Evolutionary conservation across 2,113 vertebrate species (phyloP), one percentile per base, ranked within the genome.

Genomic region (Podocnemis expansa): DNA sequence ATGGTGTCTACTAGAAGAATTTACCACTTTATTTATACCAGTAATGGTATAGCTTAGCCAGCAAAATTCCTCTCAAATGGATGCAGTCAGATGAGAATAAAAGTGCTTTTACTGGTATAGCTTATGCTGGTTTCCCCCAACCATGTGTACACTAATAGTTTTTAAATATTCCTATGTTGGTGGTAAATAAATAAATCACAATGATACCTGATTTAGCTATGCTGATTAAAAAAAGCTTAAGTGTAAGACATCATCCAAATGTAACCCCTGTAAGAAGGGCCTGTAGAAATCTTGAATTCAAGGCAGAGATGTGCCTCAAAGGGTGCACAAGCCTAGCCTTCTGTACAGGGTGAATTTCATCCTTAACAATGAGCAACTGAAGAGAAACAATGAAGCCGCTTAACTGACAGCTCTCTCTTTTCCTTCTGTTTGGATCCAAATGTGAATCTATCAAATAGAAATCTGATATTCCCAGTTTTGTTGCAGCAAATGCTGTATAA

Each of bases 81-180:
- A 84, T 8, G 70, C 25, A 60, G 52, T 91, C 89, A 52, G 31
- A 49, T 83, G 80, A 76, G 55, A 51, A 17, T 8, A 51, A 24
- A 58, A 54, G 10, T 78, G 54, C 24, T 78, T 87, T 25, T 6
- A 21, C 0, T 0, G 54, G 81, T 38, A 34, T 14, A 38, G 47
- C 55, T 91, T 10, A 24, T 31, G 29, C 12, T 38, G 19, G 86
- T 76, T 93, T 25, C 14, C 49, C 47, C 22, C n/a, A 41, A 85
- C 73, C 81, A 45, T 45, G 51, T 0, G 1, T 63, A 58, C 55
- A 54, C 55, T 22, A 2, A 21, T 38, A 38, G 31, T 63, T 63
- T 49, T 75, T 2, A 22, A 90, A 79, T 80, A 70, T 41, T 85
- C 70, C 70, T 89, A 47, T 43, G 41, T 3, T 21, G 25, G 13